Conservation (phyloP, 1,140 invertebrate genomes). For the Saccostrea glomerata region DNA sequence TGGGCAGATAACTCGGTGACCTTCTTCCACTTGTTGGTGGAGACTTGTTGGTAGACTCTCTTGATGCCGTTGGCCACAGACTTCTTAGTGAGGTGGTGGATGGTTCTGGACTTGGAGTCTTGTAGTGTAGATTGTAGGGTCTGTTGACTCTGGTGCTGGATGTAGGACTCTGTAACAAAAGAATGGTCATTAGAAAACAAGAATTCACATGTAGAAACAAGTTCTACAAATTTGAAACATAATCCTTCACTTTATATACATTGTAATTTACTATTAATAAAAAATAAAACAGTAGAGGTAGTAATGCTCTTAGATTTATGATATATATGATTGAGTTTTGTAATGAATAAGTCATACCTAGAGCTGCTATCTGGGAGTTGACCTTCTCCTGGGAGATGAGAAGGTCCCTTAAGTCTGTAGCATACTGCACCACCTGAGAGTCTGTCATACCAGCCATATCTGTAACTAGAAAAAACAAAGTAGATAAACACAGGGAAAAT, state of each 20-base stretch:
- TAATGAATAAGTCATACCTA: too few species aligned
- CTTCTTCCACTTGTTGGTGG: conserved; percentile 13
- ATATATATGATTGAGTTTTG: too few species aligned
- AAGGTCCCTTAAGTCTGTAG: background rate
- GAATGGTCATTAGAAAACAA: background rate
- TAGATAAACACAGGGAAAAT: background rate
- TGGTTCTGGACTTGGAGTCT: background rate
- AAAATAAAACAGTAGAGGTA: too few species aligned
- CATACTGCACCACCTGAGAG: background rate
- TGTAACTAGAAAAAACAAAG: background rate
- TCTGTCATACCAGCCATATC: conserved; percentile 1
- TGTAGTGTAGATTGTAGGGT: conserved; percentile 3
- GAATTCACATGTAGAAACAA: too few species aligned
- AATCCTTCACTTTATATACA: too few species aligned
- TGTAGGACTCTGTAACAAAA: conserved; percentile 14
- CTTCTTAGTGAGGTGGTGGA: conserved; percentile 29
- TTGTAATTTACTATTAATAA: too few species aligned
- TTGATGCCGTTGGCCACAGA: conserved; percentile 39
- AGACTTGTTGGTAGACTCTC: conserved; percentile 28
- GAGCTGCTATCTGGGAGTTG: background rate
- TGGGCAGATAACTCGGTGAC: conserved; percentile 40
- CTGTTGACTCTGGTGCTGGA: background rate
- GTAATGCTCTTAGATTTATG: too few species aligned
- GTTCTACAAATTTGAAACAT: too few species aligned
- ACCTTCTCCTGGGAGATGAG: background rate